Percentiles rank a stretch among this genome's conserved stretches.
Conservation (phyloP, 2,888 invertebrate genomes). For the Theodoxus fluviatilis region DNA sequence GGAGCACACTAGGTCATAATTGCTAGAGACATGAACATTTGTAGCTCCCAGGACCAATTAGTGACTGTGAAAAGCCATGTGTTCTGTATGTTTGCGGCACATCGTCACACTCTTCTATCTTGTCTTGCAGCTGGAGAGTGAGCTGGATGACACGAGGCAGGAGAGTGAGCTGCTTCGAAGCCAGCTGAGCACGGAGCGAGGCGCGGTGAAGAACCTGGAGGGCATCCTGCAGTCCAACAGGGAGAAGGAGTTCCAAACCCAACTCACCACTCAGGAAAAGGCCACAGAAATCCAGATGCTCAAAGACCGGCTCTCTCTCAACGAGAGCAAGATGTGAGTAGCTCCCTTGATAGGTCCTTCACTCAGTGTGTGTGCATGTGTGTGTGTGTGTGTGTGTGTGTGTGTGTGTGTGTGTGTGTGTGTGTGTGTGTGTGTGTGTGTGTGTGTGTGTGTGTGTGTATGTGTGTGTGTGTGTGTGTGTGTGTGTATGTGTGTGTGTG, state of each 20-base stretch:
- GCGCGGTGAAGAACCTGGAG: conserved; percentile 60
- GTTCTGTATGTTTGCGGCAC: background rate
- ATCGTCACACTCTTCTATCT: background rate
- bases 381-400: no score
- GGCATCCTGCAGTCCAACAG: conserved; percentile 60
- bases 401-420: no score
- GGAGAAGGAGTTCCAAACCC: conserved; percentile 65
- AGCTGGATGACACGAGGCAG: conserved; percentile 56
- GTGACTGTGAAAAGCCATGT: no score
- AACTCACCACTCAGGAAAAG: conserved; percentile 62
- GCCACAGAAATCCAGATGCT: conserved; percentile 63
- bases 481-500: no score
- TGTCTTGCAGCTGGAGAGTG: conserved; percentile 48
- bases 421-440: no score
- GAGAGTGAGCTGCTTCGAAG: conserved; percentile 55
- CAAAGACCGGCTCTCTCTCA: conserved; percentile 62
- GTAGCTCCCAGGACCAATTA: no score
- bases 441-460: no score
- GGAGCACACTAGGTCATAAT: no score
- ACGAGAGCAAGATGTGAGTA: conserved; percentile 64
- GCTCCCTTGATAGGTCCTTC: no score
- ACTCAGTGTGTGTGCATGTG: no score
- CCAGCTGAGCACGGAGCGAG: conserved; percentile 56
- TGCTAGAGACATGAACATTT: no score
- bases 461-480: no score